These are phyloP conservation scores for Machimus atricapillus DNA, from an alignment of 2,888 invertebrate species.

Conservation along the genomic window DNA sequence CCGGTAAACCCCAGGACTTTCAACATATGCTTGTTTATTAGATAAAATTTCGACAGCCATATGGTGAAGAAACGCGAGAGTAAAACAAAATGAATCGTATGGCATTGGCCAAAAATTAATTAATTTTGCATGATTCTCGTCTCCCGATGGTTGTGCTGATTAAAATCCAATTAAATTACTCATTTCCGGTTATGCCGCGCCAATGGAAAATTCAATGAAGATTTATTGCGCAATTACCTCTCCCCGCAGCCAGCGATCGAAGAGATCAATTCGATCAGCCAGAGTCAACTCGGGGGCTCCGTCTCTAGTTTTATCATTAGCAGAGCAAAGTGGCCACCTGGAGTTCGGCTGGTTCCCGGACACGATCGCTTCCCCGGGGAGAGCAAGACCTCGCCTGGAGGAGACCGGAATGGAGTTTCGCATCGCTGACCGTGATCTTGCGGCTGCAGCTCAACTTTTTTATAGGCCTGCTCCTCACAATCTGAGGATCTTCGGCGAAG, in stretches of 20 bases:
- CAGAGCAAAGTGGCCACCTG: constrained; percentile 6
- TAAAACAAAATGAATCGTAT: background rate
- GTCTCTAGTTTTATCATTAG: background rate
- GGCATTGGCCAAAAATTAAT: background rate
- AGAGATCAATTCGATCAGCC: constrained; percentile 2
- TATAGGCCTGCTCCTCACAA: background rate
- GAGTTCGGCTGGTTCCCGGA: background rate
- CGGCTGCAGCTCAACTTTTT: background rate
- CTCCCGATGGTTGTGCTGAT: background rate
- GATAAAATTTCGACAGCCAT: background rate
- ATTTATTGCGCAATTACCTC: constrained; percentile 27
- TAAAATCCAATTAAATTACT: constrained; percentile 29
- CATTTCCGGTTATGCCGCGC: background rate
- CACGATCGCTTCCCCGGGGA: background rate
- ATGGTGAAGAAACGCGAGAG: background rate
- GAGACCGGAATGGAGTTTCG: background rate
- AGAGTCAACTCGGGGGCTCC: background rate
- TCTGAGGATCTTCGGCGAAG: background rate
- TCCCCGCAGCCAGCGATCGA: background rate
- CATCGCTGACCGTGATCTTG: constrained; percentile 9
- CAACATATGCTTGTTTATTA: background rate
- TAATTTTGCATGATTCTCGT: background rate
- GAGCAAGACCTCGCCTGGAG: background rate
- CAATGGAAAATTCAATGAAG: background rate
- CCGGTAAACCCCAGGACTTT: background rate